Percentiles rank a stretch among this genome's conserved stretches.
Evolutionary conservation across 64 coral and sea anemone species (phyloP).

Genomic region (Cladopsammia gracilis): DNA sequence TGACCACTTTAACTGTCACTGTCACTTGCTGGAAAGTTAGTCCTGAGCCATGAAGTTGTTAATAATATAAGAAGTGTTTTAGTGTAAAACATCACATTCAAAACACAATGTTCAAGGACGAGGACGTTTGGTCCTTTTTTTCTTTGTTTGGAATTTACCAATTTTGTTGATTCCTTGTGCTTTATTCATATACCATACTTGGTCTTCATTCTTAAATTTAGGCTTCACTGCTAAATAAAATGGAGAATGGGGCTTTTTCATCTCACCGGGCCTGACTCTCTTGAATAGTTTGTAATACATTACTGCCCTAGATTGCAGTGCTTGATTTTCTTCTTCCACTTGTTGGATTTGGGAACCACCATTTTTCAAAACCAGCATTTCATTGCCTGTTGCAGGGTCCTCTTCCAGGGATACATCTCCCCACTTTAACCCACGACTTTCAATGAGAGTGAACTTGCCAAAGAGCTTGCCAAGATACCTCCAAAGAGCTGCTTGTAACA

Average conservation of each 20-base stretch:
- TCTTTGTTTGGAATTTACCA: not conserved
- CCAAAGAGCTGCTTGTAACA: not conserved
- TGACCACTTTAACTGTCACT: no score
- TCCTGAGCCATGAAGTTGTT: no score
- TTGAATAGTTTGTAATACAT: not conserved
- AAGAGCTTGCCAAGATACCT: not conserved
- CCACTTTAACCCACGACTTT: not conserved
- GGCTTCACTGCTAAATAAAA: not conserved
- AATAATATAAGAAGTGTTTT: no score
- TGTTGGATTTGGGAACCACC: not conserved
- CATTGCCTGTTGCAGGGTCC: not conserved
- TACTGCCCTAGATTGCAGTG: not conserved
- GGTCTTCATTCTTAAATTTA: not conserved
- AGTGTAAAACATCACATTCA: no score
- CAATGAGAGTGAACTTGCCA: not conserved
- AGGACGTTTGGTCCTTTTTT: no score
- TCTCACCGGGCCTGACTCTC: not conserved
- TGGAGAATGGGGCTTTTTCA: not conserved
- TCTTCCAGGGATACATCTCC: not conserved
- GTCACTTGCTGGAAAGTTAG: no score
- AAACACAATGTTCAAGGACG: no score
- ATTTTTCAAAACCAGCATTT: not conserved
- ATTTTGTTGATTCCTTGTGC: not conserved
- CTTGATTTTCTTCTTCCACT: no score
- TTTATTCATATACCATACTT: conserved; percentile 1